These are phyloP conservation scores for Archips crataeganus DNA, from an alignment of 2,888 invertebrate genomes.

Conservation along the genomic window DNA sequence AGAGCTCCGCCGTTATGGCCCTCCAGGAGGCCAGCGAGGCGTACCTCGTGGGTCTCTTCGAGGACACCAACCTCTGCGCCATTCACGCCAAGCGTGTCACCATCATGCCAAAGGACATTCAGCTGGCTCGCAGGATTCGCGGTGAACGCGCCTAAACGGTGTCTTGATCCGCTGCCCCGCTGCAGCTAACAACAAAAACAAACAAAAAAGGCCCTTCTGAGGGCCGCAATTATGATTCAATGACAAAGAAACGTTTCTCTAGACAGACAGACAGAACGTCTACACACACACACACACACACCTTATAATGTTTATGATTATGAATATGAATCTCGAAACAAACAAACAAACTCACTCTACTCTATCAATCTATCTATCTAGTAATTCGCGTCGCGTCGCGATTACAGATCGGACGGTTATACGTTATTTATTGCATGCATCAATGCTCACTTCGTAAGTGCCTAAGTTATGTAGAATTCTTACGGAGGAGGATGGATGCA, in stretches of 20 bases:
- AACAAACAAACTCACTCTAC: too few species aligned
- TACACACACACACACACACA: background rate
- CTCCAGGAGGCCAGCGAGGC: conserved; percentile 89
- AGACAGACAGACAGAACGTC: background rate
- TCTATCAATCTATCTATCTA: too few species aligned
- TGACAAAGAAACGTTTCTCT: background rate
- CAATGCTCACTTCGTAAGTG: too few species aligned
- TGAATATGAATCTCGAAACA: too few species aligned
- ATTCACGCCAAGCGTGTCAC: conserved; percentile 1
- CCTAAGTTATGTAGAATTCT: too few species aligned
- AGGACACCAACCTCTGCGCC: conserved; percentile 85
- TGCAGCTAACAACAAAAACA: background rate
- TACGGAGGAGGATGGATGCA: too few species aligned
- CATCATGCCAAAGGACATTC: background rate
- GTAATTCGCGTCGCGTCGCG: too few species aligned
- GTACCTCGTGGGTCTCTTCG: conserved; percentile 84
- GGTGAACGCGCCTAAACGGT: background rate
- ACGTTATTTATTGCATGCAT: too few species aligned
- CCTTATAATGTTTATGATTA: too few species aligned
- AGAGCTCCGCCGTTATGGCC: conserved; percentile 93
- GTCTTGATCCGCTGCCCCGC: background rate
- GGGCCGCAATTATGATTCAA: conserved; percentile 1
- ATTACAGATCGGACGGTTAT: too few species aligned
- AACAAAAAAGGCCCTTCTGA: conserved; percentile 5
- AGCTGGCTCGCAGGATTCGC: conserved; percentile 1